phyloP scores from a whole-genome alignment of 1,140 invertebrate genomes.

The Coenobita brevimanus region DNA sequence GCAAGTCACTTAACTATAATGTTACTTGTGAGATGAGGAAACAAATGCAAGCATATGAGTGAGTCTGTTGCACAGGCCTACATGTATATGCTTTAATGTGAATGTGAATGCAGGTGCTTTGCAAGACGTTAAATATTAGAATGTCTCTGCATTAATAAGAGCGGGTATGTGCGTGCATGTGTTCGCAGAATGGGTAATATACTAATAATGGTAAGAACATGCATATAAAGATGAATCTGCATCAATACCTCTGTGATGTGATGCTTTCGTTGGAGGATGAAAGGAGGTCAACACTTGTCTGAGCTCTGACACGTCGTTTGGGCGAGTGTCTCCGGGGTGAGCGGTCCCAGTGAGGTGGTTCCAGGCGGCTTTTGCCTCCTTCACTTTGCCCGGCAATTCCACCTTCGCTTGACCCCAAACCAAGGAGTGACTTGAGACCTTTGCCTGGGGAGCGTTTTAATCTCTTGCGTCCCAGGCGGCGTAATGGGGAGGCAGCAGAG shows the following conservation, averaged over 20 bases:
- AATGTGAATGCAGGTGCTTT: too few species aligned
- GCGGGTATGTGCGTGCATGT: too few species aligned
- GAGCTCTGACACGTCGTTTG: conserved; percentile 60
- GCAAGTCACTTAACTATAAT: too few species aligned
- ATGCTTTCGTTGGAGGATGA: conserved; percentile 66
- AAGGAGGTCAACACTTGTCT: conserved; percentile 60
- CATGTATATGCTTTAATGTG: too few species aligned
- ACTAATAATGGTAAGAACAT: not conserved
- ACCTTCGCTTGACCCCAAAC: conserved; percentile 33
- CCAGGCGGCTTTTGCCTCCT: conserved; percentile 22
- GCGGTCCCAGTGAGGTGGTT: conserved; percentile 38
- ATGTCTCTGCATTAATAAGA: too few species aligned
- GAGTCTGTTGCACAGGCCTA: too few species aligned
- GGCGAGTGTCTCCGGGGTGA: conserved; percentile 55
- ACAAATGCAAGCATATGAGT: too few species aligned
- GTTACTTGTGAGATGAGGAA: too few species aligned
- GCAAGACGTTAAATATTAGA: too few species aligned
- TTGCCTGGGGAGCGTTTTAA: conserved; percentile 47
- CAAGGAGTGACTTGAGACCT: conserved; percentile 42
- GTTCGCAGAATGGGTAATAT: too few species aligned
- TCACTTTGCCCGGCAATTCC: conserved; percentile 24
- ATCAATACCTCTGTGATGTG: conserved; percentile 49
- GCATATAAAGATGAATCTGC: not conserved
- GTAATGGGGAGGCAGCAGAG: conserved; percentile 47
- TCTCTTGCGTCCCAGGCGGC: conserved; percentile 52